A percentile compares a stretch with the other conserved stretches of the same genome.
phyloP scores from a whole-genome alignment of 2,113 vertebrate species.

The Gopherus flavomarginatus region DNA sequence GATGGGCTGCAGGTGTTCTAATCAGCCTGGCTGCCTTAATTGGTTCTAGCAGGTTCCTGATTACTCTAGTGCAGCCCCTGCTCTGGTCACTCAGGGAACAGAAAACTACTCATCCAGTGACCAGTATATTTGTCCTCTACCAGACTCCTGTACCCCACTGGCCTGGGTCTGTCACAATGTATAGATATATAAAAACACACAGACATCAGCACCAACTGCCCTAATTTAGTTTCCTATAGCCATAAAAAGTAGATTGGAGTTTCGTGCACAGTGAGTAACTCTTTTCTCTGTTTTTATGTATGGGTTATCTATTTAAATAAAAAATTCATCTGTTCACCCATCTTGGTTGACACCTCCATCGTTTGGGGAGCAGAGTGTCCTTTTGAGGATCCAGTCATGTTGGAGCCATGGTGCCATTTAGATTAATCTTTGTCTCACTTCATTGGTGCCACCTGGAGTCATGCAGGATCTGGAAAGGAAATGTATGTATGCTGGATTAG shows the following conservation, averaged over 20 bases:
- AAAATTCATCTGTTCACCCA: not conserved
- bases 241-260: not conserved
- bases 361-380: not conserved
- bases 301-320: not conserved
- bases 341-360: not conserved
- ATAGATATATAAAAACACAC: not conserved
- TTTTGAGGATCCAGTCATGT: not conserved
- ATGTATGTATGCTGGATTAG: not conserved
- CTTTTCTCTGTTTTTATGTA: not conserved
- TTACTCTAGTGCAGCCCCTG: no score
- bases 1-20: no score
- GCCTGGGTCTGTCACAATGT: not conserved
- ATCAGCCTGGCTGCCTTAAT: no score
- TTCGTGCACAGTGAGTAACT: not conserved
- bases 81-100: no score
- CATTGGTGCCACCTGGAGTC: not conserved
- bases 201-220: not conserved
- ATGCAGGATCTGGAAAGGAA: not conserved
- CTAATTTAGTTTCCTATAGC: not conserved
- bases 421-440: not conserved
- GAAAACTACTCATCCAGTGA: no score
- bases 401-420: not conserved
- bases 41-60: no score
- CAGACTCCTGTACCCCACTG: no score
- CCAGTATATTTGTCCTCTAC: no score